A percentile compares a stretch with the other conserved stretches of the same genome.
Conservation (phyloP, 2,113 vertebrate genomes). For the Pipra filicauda region DNA sequence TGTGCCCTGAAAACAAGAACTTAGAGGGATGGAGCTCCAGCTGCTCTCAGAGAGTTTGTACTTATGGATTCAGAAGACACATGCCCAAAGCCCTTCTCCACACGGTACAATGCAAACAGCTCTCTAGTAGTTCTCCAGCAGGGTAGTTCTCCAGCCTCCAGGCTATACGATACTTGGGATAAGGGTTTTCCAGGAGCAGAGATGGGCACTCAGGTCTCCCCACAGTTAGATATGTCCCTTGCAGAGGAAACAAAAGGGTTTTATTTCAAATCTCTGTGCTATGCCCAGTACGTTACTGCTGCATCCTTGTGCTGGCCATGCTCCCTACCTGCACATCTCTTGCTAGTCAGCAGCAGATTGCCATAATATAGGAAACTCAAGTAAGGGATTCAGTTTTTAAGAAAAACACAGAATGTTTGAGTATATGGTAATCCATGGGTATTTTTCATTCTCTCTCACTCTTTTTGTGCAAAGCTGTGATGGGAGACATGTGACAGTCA, state of each 20-base stretch:
- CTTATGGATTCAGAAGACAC: background rate
- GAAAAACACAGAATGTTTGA: background rate
- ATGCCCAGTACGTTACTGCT: background rate
- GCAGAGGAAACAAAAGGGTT: background rate
- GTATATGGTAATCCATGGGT: background rate
- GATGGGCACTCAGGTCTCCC: background rate
- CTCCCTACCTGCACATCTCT: background rate
- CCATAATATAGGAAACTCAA: background rate
- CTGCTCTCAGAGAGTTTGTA: background rate
- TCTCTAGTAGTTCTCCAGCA: background rate
- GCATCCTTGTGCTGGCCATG: background rate
- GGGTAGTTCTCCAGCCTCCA: background rate
- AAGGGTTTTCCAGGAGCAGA: background rate
- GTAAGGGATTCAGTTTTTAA: background rate
- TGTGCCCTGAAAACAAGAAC: background rate
- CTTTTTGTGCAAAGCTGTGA: background rate
- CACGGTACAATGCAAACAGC: background rate
- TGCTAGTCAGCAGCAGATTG: background rate
- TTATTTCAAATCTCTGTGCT: background rate
- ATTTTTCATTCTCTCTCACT: background rate
- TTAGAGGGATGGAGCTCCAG: background rate
- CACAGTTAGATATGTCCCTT: background rate
- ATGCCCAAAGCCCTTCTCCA: background rate
- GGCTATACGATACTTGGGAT: background rate
- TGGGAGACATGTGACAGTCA: background rate